Evolutionary conservation across 2,888 invertebrate genomes (phyloP), one percentile per base, ranked within the genome.

Genomic region (Meiosimyza platycephala): DNA sequence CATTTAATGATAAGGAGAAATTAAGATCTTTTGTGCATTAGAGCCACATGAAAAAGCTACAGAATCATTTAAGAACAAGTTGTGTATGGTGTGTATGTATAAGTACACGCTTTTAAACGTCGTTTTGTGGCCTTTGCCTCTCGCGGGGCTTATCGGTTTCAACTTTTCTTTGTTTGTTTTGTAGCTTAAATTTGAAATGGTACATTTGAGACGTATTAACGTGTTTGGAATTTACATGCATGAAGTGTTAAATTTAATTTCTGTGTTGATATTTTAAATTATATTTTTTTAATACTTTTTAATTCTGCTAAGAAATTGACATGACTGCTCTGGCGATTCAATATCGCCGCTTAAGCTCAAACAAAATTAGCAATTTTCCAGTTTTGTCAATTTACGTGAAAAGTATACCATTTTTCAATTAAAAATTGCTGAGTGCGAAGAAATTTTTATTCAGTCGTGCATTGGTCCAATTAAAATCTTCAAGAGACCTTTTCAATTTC

Each of bases 201-300:
- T 62, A 60, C 33, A 33, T 62, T 51, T 18, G 40, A 33, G 18
- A 11, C 22, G 52, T 47, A 33, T 70, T 52, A 60, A 50, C 69
- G 51, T 52, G 51, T 51, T 11, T 40, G 62, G 2, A 47, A 18
- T 18, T 63, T 47, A 62, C 40, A 69, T 52, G 52, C 69, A 51
- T 69, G 69, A 62, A 52, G 52, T 63, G 62, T 59, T 51, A 12
- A 60, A 52, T 18, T 70, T 62, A 33, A n/a, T 55, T 55, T 54
- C 22, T 11, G 18, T 33, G 33, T 50, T 60, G 40, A 40, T 28
- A 28, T 40, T 40, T 40, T 40, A 2, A 40, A 40, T 47, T 40
- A 12, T 57, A 22, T 12, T 28, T 68, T 16, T 18, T 54, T 18
- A n/a, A 51, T 12, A 51, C 28, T 22, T 64, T 1, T 40, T 40